Conservation (phyloP, 2,797 vertebrate species). For the Oreochromis mossambicus region DNA sequence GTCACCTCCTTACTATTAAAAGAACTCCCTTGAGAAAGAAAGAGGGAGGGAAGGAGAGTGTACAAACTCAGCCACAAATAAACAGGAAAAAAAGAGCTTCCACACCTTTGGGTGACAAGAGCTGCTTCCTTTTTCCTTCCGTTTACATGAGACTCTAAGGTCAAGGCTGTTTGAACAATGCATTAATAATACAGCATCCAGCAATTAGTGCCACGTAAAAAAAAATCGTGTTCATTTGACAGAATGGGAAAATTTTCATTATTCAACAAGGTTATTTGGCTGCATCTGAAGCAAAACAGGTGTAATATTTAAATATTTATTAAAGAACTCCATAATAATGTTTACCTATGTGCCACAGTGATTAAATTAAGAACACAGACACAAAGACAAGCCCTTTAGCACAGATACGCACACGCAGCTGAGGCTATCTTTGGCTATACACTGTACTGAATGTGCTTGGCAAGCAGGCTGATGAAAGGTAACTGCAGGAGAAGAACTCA, state of each 20-base stretch:
- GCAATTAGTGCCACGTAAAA: slow-evolving; percentile 38
- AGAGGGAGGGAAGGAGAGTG: slow-evolving; percentile 5
- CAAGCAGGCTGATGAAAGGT: slow-evolving; percentile 69
- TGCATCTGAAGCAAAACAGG: slow-evolving; percentile 37
- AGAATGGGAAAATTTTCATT: slow-evolving; percentile 26
- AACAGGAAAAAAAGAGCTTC: slow-evolving; percentile 38
- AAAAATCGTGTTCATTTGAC: slow-evolving; percentile 1
- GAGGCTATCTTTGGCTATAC: slow-evolving; percentile 66
- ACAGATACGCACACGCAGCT: slow-evolving; percentile 35
- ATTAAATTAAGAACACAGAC: slow-evolving; percentile 57
- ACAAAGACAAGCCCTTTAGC: slow-evolving; percentile 45
- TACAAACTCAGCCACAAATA: slow-evolving; percentile 57
- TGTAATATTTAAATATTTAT: slow-evolving; percentile 19
- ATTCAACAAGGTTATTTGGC: slow-evolving; percentile 32
- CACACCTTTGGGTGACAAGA: slow-evolving; percentile 14
- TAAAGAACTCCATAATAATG: slow-evolving; percentile 39
- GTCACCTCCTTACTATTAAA: slow-evolving; percentile 71
- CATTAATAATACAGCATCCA: slow-evolving; percentile 39
- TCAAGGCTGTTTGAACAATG: slow-evolving; percentile 37
- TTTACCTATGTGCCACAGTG: slow-evolving; percentile 42
- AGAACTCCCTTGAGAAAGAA: slow-evolving; percentile 55
- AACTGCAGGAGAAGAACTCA: slow-evolving; percentile 66
- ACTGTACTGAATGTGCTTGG: slow-evolving; percentile 68
- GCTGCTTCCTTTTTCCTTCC: background rate
- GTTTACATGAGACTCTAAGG: slow-evolving; percentile 23